Evolutionary conservation across 2,888 invertebrate genomes (phyloP), one percentile per base, ranked within the genome.

Genomic region (Aricia artaxerxes): DNA sequence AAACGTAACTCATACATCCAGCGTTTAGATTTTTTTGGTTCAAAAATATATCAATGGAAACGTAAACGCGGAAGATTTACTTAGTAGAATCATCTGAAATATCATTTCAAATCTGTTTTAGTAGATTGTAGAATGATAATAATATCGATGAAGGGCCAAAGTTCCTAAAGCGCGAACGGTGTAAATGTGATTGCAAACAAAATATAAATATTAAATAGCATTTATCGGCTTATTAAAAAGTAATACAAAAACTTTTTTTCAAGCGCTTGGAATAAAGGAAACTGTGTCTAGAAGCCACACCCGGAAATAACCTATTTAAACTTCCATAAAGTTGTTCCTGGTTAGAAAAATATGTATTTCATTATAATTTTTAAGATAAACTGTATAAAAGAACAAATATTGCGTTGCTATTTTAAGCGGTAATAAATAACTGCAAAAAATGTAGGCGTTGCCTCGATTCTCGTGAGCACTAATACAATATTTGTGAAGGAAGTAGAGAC

Each of bases 401-500:
- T 57, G 57, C 57, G 57, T 16, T 61, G 2, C 31, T 31, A 57
- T 35, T 69, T 69, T 35, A 69, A 35, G 11, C 4, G 4, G 31
- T 11, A 31, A 35, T 35, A 69, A 69, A 35, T 69, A 11, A 13
- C 11, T 24, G 35, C 69, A 69, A 69, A 69, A 69, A 69, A 69
- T 35, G 24, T 64, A 31, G 11, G 69, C 61, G 61, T 64, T 31
- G 61, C 69, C 69, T 69, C 13, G 69, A 69, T 69, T 69, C 4
- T 4, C 35, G 35, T 69, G 6, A 35, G 69, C 38, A 69, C 69
- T 69, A 38, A 69, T 5, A 35, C 69, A 69, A 69, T 69, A 69
- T 69, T 69, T 69, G 35, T 69, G 5, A 35, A 69, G 69, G 69
- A 69, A 69, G 69, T 69, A 9, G 49, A 69, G 69, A 38, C 69